Evolutionary conservation across 2,113 vertebrate genomes (phyloP), one percentile per base, ranked within the genome.

Genomic region (Callopanchax toddi): DNA sequence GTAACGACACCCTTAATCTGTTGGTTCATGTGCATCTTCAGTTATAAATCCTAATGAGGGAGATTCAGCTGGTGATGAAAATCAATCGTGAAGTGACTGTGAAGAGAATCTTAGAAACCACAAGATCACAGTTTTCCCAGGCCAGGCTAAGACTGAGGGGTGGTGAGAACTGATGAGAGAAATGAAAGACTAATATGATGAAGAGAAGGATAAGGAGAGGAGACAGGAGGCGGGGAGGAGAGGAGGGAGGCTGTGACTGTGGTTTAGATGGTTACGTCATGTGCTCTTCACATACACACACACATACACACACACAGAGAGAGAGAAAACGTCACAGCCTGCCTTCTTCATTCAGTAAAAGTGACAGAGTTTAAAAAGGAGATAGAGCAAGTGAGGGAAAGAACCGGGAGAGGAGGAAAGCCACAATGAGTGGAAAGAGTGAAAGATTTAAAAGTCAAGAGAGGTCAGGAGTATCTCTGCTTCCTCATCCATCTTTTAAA

Each of bases 371-470:
- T 64, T 56, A 78, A 75, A 65, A 78, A 36, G 66, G 51, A 70
- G 79, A 70, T 34, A 58, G 76, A 8, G 39, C 5, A 11, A 58
- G 57, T 56, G 60, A 53, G 45, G 54, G 15, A 36, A 68, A 50
- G 71, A 55, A 43, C 40, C 39, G 20, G 29, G 22, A 16, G 22
- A 43, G 42, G 21, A 25, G 5, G 23, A 10, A 78, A 79, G 61
- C 61, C 60, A 25, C 64, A 70, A 60, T 83, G 64, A 81, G 81
- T 79, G 58, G 75, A 68, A 56, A 67, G 72, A 81, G 70, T 76
- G 72, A 67, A 79, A 81, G 71, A 82, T 82, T 84, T 84, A 77
- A 66, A 79, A 83, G 81, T 84, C 84, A 84, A 76, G 70, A 84
- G 79, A 84, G 82, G 87, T 88, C 79, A 89, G 79, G 56, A 76